Evolutionary conservation across 2,888 invertebrate species (phyloP), one percentile per base, ranked within the genome.

Genomic region (Harpalus rufipes): DNA sequence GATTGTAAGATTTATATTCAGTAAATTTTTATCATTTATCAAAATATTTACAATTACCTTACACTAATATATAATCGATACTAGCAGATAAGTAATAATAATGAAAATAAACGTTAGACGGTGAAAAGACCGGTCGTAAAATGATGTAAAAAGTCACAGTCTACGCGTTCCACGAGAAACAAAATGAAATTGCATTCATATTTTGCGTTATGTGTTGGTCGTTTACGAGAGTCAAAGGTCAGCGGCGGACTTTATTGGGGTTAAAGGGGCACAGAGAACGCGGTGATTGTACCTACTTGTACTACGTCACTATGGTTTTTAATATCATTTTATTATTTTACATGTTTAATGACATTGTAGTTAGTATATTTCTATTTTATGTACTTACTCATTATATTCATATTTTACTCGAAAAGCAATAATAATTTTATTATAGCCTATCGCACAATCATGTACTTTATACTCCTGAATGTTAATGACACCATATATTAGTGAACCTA

Each of bases 191-290:
- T 86, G 86, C 86, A 87, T 86, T 87, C 85, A 86, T 85, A 74
- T 74, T 74, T 74, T 74, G 72, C 41, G 68, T 74, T 74, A 72
- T 72, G 72, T 58, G 86, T 68, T 85, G 86, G 84, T 81, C 86
- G 86, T 86, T 88, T 88, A 88, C 87, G 88, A 88, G 87, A 87
- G 87, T 87, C 88, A 86, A 86, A 86, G 87, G 86, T 87, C 88
- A 87, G 86, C 87, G 87, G 86, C 87, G 78, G 85, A 61, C 79
- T 86, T 81, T 82, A 86, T 84, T 84, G 86, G 86, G 86, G 86
- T 85, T 86, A 86, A 86, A 87, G 86, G 85, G 85, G 85, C 83
- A 59, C 32, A 58, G 83, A 56, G 78, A 78, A 78, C 14, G 58
- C 78, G 78, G 78, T 78, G 78, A 78, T 78, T 78, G 78, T 78